Conservation (phyloP, 2,888 invertebrate genomes). For the Ceramica pisi region DNA sequence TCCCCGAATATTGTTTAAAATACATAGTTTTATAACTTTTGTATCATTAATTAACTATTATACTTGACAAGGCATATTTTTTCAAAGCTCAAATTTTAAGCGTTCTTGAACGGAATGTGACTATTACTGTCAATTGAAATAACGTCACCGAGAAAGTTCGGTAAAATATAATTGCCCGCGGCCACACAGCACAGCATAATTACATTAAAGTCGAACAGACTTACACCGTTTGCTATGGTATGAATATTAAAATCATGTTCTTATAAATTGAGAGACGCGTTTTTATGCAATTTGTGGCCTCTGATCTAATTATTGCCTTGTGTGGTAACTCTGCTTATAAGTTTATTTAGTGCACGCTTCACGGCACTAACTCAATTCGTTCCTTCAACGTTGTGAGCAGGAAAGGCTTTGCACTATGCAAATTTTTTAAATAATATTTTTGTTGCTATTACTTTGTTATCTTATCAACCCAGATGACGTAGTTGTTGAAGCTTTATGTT, state of each 20-base stretch:
- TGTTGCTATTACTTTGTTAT: slow-evolving; percentile 14
- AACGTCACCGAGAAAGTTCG: background rate
- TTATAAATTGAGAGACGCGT: slow-evolving; percentile 6
- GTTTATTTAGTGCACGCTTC: slow-evolving; percentile 12
- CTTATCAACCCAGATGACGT: background rate
- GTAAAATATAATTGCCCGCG: background rate
- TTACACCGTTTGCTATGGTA: background rate
- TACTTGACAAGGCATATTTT: slow-evolving; percentile 1
- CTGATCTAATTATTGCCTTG: slow-evolving; percentile 28
- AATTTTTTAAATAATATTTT: background rate
- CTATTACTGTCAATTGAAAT: slow-evolving; percentile 10
- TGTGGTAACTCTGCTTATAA: background rate
- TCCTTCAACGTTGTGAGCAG: background rate
- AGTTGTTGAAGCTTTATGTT: background rate
- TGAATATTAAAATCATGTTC: slow-evolving; percentile 10
- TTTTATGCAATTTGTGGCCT: slow-evolving; percentile 36
- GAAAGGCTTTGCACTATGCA: background rate
- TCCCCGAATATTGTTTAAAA: background rate
- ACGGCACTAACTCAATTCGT: slow-evolving; percentile 21
- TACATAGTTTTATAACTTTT: background rate
- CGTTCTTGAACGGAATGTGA: background rate
- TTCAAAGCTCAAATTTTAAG: background rate
- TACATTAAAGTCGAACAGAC: slow-evolving; percentile 1
- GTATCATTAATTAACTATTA: background rate
- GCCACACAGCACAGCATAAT: background rate